These are phyloP conservation scores for Pseudococcus jackbeardsleyi DNA, from an alignment of 2,888 invertebrate species.

Conservation along the genomic window DNA sequence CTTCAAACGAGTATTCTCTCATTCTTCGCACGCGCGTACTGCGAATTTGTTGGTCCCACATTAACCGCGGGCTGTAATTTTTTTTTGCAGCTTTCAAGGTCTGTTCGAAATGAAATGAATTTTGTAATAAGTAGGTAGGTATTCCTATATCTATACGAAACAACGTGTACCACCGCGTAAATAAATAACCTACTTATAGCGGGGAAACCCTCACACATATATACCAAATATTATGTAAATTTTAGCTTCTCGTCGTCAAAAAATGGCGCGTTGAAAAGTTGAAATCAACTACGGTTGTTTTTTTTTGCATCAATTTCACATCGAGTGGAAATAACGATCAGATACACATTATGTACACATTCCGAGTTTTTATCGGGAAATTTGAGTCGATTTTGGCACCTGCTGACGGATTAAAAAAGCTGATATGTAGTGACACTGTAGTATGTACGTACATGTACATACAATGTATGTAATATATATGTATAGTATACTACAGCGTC, in stretches of 20 bases:
- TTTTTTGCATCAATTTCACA: neutral
- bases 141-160: neutral
- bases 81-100: slow-evolving; percentile 8
- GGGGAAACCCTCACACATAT: neutral
- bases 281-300: neutral
- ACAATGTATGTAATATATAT: no score
- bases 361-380: neutral
- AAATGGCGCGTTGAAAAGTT: neutral
- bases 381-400: neutral
- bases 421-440: no score
- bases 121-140: neutral
- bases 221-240: neutral
- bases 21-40: neutral
- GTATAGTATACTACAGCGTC: no score
- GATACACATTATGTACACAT: neutral
- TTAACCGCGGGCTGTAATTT: neutral
- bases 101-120: neutral
- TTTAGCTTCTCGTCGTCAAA: neutral
- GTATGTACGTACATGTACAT: no score
- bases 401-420: no score
- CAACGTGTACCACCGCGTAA: neutral
- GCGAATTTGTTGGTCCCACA: neutral
- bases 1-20: no score
- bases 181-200: neutral
- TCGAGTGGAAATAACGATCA: neutral